Percentiles rank a stretch among this genome's conserved stretches.
Conservation (phyloP, 2,888 invertebrate species). For the Andrena minutula region DNA sequence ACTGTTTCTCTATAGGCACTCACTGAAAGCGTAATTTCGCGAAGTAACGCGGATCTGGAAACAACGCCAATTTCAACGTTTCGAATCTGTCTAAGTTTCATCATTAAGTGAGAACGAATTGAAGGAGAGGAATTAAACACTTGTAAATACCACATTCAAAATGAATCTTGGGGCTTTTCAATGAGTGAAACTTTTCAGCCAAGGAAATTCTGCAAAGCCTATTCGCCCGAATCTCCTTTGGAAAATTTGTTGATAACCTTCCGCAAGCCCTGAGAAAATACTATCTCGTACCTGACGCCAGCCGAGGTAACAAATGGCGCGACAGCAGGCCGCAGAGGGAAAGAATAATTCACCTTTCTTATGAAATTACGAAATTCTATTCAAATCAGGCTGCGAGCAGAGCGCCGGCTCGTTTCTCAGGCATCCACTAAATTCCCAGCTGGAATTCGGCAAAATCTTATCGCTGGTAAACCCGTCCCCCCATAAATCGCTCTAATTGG, state of each 20-base stretch:
- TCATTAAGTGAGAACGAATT: not conserved
- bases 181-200: not conserved
- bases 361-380: conserved; percentile 49
- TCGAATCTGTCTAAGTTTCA: not conserved
- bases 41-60: not conserved
- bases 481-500: conserved; percentile 69
- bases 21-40: not conserved
- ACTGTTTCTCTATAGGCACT: not conserved
- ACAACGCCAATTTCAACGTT: not conserved
- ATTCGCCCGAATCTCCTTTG: not conserved
- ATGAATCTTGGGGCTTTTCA: too few species aligned
- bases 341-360: conserved; percentile 37
- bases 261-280: too few species aligned
- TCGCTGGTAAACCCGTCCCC: conserved; percentile 37
- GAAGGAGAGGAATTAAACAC: too few species aligned
- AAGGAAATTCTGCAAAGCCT: not conserved
- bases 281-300: not conserved
- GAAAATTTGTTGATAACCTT: too few species aligned
- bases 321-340: not conserved
- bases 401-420: not conserved
- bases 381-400: conserved; percentile 6
- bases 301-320: not conserved
- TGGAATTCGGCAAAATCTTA: conserved; percentile 45
- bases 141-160: too few species aligned
- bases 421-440: conserved; percentile 23